A percentile compares a stretch with the other conserved stretches of the same genome.
phyloP scores from a whole-genome alignment of 2,888 invertebrate species.

The Lydus trimaculatus region DNA sequence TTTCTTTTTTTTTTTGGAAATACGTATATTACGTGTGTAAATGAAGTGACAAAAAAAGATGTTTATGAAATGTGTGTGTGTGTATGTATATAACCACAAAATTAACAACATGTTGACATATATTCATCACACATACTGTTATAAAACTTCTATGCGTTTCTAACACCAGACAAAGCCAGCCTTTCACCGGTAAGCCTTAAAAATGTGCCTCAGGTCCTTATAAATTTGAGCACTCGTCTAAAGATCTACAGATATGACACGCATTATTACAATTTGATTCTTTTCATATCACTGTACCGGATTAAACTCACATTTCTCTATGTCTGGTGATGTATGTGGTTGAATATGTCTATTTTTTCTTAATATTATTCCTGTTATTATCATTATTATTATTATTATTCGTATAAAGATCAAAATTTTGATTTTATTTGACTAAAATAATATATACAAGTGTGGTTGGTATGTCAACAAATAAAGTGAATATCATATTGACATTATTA shows the following conservation, averaged over 20 bases:
- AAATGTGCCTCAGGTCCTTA: constrained; percentile 37
- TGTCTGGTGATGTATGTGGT: constrained; percentile 41
- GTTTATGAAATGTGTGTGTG: not conserved
- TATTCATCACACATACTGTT: constrained; percentile 38
- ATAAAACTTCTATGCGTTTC: constrained; percentile 34
- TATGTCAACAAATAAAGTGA: constrained; percentile 45
- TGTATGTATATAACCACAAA: too few relatives aligned
- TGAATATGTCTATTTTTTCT: not conserved
- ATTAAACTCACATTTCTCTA: constrained; percentile 42
- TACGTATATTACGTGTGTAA: not conserved
- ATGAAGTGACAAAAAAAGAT: not conserved
- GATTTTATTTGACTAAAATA: not conserved
- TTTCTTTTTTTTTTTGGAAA: not conserved
- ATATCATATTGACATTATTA: constrained; percentile 48
- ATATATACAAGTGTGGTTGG: constrained; percentile 17
- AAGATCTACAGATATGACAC: constrained; percentile 49
- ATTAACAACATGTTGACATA: constrained; percentile 41
- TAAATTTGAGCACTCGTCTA: constrained; percentile 40
- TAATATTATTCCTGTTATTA: not conserved
- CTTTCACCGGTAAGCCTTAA: constrained; percentile 41
- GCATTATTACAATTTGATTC: constrained; percentile 50
- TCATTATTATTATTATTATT: not conserved
- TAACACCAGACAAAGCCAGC: constrained; percentile 36
- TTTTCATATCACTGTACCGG: constrained; percentile 34
- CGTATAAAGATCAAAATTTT: not conserved